phyloP scores from a whole-genome alignment of 2,113 vertebrate genomes.

The Gambusia holbrooki region DNA sequence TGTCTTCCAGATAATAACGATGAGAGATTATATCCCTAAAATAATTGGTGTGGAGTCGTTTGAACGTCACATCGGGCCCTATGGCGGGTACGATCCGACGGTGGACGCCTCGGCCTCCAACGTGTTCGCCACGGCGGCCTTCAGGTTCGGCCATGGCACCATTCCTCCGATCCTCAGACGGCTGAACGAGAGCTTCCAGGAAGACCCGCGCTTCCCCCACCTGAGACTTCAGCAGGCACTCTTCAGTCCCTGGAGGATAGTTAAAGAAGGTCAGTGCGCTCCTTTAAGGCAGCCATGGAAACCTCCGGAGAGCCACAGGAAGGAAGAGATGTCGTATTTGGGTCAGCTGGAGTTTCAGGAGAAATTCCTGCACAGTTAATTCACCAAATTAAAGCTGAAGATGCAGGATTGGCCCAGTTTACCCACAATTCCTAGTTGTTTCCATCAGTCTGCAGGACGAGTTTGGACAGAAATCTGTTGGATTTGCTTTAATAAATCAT shows the following conservation, averaged over 20 bases:
- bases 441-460: no score
- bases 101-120: constrained; percentile 88
- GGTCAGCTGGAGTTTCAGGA: constrained; percentile 19
- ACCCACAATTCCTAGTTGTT: no score
- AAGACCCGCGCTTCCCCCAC: constrained; percentile 77
- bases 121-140: constrained; percentile 93
- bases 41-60: constrained; percentile 87
- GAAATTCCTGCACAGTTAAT: no score
- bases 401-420: no score
- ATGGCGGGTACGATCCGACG: constrained; percentile 84
- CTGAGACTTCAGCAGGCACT: constrained; percentile 86
- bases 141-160: constrained; percentile 93
- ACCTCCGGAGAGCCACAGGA: constrained; percentile 9
- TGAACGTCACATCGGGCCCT: constrained; percentile 82
- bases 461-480: no score
- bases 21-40: constrained; percentile 92
- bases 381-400: no score
- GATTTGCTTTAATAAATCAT: constrained; percentile 30
- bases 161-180: constrained; percentile 82
- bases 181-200: constrained; percentile 84
- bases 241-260: constrained; percentile 93
- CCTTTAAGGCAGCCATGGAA: constrained; percentile 6
- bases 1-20: constrained; percentile 86
- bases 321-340: constrained; percentile 10
- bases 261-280: constrained; percentile 87